Percentiles rank a stretch among this genome's conserved stretches.
phyloP scores from a whole-genome alignment of 1,140 invertebrate genomes.

The Telenomus remus region DNA sequence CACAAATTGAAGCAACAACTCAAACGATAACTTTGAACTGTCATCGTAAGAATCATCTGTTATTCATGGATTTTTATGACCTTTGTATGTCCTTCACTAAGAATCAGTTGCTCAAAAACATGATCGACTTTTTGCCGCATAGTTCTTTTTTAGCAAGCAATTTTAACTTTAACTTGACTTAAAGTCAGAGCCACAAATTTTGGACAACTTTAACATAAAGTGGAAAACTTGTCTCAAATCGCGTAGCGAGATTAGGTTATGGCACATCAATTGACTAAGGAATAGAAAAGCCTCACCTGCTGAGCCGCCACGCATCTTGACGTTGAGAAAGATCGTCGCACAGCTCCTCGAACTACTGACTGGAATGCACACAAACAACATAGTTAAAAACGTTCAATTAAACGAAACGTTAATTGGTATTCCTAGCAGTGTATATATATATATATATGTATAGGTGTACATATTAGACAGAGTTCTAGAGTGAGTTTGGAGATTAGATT shows the following conservation, averaged over 20 bases:
- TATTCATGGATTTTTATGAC: conserved; percentile 42
- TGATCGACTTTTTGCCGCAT: not conserved
- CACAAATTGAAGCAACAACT: no score
- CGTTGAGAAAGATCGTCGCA: conserved; percentile 77
- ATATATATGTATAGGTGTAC: no score
- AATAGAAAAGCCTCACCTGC: conserved; percentile 61
- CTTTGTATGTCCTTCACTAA: conserved; percentile 54
- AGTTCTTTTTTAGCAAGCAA: not conserved
- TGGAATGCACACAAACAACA: conserved; percentile 49
- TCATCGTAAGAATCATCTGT: conserved; percentile 1
- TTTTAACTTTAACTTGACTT: not conserved
- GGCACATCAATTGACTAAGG: conserved; percentile 10
- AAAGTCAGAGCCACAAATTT: no score
- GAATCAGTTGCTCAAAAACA: conserved; percentile 5
- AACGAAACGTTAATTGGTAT: no score
- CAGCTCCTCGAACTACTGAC: conserved; percentile 63
- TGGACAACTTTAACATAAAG: not conserved
- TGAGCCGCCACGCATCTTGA: conserved; percentile 77
- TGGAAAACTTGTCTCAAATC: not conserved
- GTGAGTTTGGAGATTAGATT: no score
- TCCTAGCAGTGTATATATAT: no score
- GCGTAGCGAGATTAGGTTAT: conserved; percentile 16
- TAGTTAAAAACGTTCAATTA: not conserved
- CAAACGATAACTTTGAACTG: no score
- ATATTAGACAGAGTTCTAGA: no score